These are phyloP conservation scores for Drosophila tristis DNA, from an alignment of 1,140 invertebrate species.

Conservation along the genomic window DNA sequence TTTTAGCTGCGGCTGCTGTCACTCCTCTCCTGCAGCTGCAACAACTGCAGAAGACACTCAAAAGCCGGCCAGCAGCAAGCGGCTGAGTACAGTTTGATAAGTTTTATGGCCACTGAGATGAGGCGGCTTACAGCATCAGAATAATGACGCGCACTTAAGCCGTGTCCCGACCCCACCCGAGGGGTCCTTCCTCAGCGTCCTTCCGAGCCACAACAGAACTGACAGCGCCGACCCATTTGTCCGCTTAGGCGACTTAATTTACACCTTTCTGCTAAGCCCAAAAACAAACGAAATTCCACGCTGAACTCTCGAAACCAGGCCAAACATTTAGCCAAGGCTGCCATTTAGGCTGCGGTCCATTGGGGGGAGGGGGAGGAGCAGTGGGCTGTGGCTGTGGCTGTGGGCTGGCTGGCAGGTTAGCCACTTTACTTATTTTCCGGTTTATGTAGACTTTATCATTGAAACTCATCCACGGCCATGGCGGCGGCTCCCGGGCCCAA, in stretches of 20 bases:
- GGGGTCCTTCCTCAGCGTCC: not conserved
- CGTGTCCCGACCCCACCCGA: constrained; percentile 16
- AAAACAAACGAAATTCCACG: constrained; percentile 61
- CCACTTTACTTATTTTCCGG: constrained; percentile 78
- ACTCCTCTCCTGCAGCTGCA: not conserved
- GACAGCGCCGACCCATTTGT: constrained; percentile 40
- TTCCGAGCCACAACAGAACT: not conserved
- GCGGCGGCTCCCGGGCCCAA: constrained; percentile 32
- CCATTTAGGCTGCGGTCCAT: constrained; percentile 57
- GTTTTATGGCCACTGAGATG: constrained; percentile 47
- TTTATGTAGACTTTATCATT: constrained; percentile 80
- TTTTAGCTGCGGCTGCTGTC: too few species aligned
- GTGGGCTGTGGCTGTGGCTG: not conserved
- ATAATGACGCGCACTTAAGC: constrained; percentile 72
- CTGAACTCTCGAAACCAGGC: constrained; percentile 45
- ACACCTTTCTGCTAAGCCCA: constrained; percentile 73
- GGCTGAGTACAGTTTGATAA: constrained; percentile 52
- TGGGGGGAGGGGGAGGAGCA: not conserved
- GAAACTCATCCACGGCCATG: constrained; percentile 51
- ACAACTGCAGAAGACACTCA: constrained; percentile 8
- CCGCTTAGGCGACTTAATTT: constrained; percentile 76
- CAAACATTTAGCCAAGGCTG: constrained; percentile 58
- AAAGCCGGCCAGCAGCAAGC: constrained; percentile 12
- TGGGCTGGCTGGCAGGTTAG: constrained; percentile 28
- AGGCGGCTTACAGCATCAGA: constrained; percentile 55